Evolutionary conservation across 2,113 vertebrate species (phyloP), one percentile per base, ranked within the genome.

Genomic region (Otus sunia): DNA sequence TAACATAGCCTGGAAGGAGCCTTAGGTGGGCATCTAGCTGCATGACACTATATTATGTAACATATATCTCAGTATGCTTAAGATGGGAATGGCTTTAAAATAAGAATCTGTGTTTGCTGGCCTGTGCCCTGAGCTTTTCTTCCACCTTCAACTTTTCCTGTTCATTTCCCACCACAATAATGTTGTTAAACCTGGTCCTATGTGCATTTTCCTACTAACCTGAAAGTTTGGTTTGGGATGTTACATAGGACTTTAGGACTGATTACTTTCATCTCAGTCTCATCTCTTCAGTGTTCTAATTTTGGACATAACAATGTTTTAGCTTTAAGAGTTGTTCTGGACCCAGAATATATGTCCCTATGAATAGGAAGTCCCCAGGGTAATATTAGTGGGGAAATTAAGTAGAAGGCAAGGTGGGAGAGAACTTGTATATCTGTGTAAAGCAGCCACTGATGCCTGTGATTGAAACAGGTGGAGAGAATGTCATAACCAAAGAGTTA

Each of bases 361-460:
- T 64, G 19, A 79, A 67, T 19, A n/a, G 9, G 29, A 87, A 49
- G 23, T 17, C 18, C 63, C 11, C 49, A 73, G 22, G 8, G 7
- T 75, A 62, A 20, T 60, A 43, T 22, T 37, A 76, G 4, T 36
- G 36, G 39, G 36, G 30, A 90, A 68, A 64, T 72, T 10, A 69
- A 43, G 32, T 39, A 71, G 73, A 74, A 63, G 43, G 5, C 11
- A 59, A 78, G 23, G 29, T 59, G 16, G 32, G 14, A 78, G 37
- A 77, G n/a, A 80, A 32, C 13, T 6, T 0, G 0, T 6, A 4
- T 45, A 23, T 41, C 27, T 56, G 2, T 23, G 6, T 59, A 59
- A 81, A 63, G 12, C 9, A 23, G 15, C 9, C 30, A n/a, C 7
- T 37, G 26, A 26, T 37, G 5, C 36, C 29, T 93, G 14, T 53